Conservation (phyloP, 2,888 invertebrate species). For the Mycalesis mineus region DNA sequence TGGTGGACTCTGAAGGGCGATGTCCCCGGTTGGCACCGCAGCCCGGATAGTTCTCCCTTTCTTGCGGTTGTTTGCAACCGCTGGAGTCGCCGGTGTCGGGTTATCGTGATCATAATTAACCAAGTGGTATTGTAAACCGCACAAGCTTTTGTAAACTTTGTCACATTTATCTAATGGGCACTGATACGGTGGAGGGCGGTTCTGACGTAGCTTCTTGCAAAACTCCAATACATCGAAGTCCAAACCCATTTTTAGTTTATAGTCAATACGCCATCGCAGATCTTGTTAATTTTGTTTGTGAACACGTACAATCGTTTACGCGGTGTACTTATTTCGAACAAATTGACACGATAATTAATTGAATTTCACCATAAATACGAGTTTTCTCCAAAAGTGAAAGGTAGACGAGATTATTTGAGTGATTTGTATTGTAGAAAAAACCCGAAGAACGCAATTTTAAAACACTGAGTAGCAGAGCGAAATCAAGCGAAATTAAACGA, state of each 20-base stretch:
- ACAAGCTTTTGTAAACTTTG: conserved; percentile 90
- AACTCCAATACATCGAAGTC: conserved; percentile 93
- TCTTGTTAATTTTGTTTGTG: not conserved
- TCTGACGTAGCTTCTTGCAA: conserved; percentile 88
- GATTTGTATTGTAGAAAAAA: conserved; percentile 19
- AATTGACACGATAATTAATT: not conserved
- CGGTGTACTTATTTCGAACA: not conserved
- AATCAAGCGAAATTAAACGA: not conserved
- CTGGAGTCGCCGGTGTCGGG: conserved; percentile 81
- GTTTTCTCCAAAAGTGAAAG: conserved; percentile 36
- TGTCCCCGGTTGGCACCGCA: conserved; percentile 78
- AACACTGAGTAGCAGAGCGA: too few species aligned
- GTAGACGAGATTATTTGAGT: conserved; percentile 21
- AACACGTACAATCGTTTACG: not conserved
- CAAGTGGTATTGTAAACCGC: conserved; percentile 91
- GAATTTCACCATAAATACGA: conserved; percentile 23
- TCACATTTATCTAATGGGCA: conserved; percentile 92
- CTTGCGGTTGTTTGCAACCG: conserved; percentile 80
- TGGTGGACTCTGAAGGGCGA: conserved; percentile 71
- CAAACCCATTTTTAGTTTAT: conserved; percentile 80
- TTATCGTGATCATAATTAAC: conserved; percentile 91
- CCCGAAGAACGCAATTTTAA: conserved; percentile 15
- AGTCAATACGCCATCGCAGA: conserved; percentile 17
- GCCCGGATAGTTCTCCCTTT: conserved; percentile 76
- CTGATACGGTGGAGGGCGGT: conserved; percentile 89